Base-by-base conservation (phyloP, 2,797 vertebrate genomes). In the Sphaeramia orbicularis region DNA sequence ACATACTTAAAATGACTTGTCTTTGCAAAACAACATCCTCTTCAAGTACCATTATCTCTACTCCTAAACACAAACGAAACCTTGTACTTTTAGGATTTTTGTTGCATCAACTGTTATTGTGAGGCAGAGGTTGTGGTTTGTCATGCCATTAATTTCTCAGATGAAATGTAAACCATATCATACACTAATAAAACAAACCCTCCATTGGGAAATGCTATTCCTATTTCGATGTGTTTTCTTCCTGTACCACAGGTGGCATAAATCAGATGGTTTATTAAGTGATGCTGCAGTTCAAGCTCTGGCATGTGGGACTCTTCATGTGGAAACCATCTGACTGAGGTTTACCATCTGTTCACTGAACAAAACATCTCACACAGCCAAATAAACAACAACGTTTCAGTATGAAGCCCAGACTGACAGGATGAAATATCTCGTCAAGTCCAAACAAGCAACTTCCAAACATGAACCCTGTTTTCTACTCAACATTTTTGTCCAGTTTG, bases 271-370 rank as follows among this genome's bases (percentile, higher is more conserved):
- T 72, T 54, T 51, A 24, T 55, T 0, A 38, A 37, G 30, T 21
- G 19, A 21, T 21, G 19, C 19, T 32, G 55, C 54, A 73, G 59
- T 53, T 62, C 54, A 41, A 5, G 8, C 11, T 59, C 58, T 62
- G 30, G 16, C 16, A 47, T 14, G 1, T n/a, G 16, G 4, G 10
- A 6, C 0, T 1, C 15, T 11, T 51, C 57, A 76, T 71, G 19
- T 77, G 74, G 71, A 78, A 81, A 63, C 13, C 12, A 85, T 86
- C 35, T 57, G 16, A 42, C 40, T 21, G 37, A 66, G 8, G 10
- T 44, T 54, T 44, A 14, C 27, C 37, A 64, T 82, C 74, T 72
- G 74, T 47, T 53, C 43, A 48, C 4, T 9, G 41, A 62, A 14
- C 12, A 57, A 78, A 77, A 74, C 54, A 74, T 14, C 58, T 48